Percentiles rank a stretch among this genome's conserved stretches.
Evolutionary conservation across 2,797 vertebrate genomes (phyloP).

Genomic region (Eulemur albifrons): DNA sequence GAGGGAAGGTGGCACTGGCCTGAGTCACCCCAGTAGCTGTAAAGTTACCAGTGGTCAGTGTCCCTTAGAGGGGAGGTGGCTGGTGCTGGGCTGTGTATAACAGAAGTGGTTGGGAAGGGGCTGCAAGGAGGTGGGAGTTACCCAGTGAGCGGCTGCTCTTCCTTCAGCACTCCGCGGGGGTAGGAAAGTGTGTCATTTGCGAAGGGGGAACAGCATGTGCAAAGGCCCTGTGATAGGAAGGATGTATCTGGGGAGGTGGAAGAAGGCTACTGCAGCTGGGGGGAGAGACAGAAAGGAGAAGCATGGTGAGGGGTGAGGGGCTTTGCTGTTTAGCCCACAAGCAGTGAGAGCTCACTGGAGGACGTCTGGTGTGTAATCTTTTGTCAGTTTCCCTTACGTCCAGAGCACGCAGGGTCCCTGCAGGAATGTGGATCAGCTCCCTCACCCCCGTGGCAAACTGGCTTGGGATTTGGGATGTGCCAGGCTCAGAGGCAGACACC

Average conservation of each 20-base stretch:
- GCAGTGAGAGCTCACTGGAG: fast-evolving
- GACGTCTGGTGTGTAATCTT: no score
- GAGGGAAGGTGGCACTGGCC: not conserved
- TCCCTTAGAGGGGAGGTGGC: not conserved
- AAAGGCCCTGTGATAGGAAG: not conserved
- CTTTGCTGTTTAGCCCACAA: not conserved
- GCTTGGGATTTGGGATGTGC: not conserved
- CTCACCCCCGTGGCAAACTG: fast-evolving
- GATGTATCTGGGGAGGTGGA: not conserved
- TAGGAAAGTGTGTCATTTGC: not conserved
- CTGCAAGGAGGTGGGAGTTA: not conserved
- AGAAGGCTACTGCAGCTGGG: not conserved
- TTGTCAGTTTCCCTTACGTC: fast-evolving
- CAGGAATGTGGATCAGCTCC: fast-evolving
- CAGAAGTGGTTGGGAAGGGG: not conserved
- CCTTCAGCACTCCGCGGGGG: not conserved
- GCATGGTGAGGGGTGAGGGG: fast-evolving
- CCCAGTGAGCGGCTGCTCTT: not conserved
- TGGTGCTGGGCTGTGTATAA: not conserved
- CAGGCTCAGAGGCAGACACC: no score
- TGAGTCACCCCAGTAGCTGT: not conserved
- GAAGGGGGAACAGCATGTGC: not conserved
- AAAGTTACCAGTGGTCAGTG: fast-evolving
- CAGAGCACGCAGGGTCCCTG: fast-evolving
- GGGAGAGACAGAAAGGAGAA: not conserved